phyloP scores from a whole-genome alignment of 2,888 invertebrate genomes.

The Trachelus tabidus region DNA sequence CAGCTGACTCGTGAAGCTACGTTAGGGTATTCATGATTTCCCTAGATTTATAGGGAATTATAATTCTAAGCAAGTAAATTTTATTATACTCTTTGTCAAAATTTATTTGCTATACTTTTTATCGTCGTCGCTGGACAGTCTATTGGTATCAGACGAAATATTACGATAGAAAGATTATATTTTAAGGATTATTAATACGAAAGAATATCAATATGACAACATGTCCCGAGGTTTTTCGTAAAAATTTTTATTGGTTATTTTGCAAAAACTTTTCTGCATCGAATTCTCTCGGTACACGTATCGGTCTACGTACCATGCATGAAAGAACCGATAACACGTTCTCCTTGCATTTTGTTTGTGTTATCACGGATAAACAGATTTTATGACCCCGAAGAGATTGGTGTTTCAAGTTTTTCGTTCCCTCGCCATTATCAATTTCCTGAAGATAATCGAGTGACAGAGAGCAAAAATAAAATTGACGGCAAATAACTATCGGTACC shows the following conservation, averaged over 20 bases:
- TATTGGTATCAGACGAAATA: too few species aligned
- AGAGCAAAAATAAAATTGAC: neutral
- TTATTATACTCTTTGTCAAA: too few species aligned
- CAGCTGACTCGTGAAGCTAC: neutral
- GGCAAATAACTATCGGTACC: neutral
- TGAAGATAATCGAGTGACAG: neutral
- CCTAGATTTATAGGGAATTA: too few species aligned
- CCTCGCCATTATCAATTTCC: neutral
- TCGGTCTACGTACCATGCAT: neutral
- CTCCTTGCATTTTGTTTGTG: neutral
- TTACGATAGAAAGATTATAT: too few species aligned
- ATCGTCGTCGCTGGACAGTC: too few species aligned
- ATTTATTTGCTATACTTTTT: too few species aligned
- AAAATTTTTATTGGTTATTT: too few species aligned
- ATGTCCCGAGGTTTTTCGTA: too few species aligned
- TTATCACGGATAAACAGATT: neutral
- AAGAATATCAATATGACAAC: too few species aligned
- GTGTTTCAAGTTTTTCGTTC: neutral
- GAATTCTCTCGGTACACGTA: neutral
- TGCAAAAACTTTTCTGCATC: neutral
- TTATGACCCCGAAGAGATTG: neutral
- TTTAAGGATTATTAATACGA: too few species aligned
- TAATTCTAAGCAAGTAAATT: too few species aligned
- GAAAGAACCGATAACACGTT: neutral
- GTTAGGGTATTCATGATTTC: neutral